Evolutionary conservation across 1,140 invertebrate species (phyloP), one percentile per base, ranked within the genome.

Genomic region (Maconellicoccus hirsutus): DNA sequence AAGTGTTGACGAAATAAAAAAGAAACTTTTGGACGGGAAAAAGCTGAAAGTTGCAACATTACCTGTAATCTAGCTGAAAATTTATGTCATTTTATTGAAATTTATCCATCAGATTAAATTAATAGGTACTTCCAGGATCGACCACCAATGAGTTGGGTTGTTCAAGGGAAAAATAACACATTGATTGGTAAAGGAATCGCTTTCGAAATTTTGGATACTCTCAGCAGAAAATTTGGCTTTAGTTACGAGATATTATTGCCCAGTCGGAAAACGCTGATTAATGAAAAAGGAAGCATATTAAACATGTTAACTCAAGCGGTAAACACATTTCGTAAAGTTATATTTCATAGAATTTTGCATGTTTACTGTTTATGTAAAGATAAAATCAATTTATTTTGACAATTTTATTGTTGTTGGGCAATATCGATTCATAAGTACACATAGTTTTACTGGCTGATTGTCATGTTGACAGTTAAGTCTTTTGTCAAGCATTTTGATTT

Each of bases 141-240:
- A 70, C 52, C 29, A 26, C 85, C 85, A 0, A 74, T 87, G 29
- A 86, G 85, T 75, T 85, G 83, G 75, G 79, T 81, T 0, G 75
- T 78, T 21, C 75, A 59, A 70, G 72, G 78, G n/a, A 77, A 76
- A 21, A 74, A 74, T 22, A 86, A 84, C 1, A 84, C 77, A 0
- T 71, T 84, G 0, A 72, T 81, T 0, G 89, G 88, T 0, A 78
- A 74, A 7, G 90, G 90, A 3, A 85, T 89, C 14, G 87, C 88
- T 0, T 91, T 91, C 76, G 80, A 86, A 38, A 79, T 92, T 29
- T 77, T 93, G 0, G 77, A 89, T n/a, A 83, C 89, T 19, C 78
- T 92, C 0, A 81, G 82, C 59, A 73, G 84, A 61, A 86, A 85
- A 76, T 87, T 85, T 73, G 87, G 88, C 72, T 91, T 92, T 70